Percentiles rank a stretch among this genome's conserved stretches.
Conservation (phyloP, 2,113 vertebrate genomes). For the Ciconia stormi region DNA sequence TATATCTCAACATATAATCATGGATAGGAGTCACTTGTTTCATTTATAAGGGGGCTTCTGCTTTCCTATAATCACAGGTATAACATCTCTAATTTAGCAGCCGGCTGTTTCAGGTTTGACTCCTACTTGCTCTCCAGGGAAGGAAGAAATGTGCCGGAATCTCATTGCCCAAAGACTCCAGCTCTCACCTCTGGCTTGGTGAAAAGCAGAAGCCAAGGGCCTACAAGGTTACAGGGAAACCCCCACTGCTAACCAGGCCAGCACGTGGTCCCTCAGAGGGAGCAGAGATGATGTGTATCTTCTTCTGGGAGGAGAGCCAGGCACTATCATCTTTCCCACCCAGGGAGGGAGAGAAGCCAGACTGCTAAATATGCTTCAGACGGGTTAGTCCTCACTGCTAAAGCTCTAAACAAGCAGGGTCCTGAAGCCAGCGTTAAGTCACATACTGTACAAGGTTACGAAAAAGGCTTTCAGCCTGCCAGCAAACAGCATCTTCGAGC, state of each 20-base stretch:
- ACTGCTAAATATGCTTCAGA: neutral
- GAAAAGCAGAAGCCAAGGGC: neutral
- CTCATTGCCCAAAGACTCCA: neutral
- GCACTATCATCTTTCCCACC: neutral
- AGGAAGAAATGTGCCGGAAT: neutral
- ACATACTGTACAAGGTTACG: fast-evolving
- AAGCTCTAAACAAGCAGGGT: neutral
- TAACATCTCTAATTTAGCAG: neutral
- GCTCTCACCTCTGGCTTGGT: neutral
- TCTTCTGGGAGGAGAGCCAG: neutral
- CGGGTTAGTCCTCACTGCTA: neutral
- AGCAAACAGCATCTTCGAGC: neutral
- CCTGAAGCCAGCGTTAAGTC: fast-evolving
- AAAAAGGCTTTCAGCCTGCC: neutral
- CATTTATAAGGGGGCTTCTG: neutral
- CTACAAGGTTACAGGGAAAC: neutral
- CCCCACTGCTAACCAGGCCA: neutral
- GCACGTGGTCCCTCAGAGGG: neutral
- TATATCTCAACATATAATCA: neutral
- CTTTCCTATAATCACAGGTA: neutral
- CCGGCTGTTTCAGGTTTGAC: neutral
- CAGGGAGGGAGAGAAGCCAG: neutral
- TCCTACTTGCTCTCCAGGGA: neutral
- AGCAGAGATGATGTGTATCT: neutral
- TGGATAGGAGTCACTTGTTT: neutral